phyloP scores from a whole-genome alignment of 2,888 invertebrate species.

The Metellina segmentata region DNA sequence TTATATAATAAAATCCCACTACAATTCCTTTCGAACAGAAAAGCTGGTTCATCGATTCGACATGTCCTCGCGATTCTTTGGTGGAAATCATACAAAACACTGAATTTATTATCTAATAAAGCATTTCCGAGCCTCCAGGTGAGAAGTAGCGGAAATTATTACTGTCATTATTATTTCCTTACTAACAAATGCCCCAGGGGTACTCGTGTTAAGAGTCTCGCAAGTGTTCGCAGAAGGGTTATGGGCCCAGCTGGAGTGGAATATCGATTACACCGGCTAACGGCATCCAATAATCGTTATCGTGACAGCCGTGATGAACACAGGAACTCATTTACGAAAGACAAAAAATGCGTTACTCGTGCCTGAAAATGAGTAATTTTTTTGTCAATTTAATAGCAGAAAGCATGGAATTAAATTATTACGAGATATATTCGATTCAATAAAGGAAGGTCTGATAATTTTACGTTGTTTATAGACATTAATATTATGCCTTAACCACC shows the following conservation, averaged over 20 bases:
- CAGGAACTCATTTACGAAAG: background rate
- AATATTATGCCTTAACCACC: too few species aligned
- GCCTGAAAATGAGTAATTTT: background rate
- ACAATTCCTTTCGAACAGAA: background rate
- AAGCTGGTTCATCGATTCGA: background rate
- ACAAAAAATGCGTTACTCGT: background rate
- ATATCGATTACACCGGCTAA: conserved; percentile 65
- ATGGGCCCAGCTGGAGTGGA: conserved; percentile 61
- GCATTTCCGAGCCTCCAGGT: conserved; percentile 6
- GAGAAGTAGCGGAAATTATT: conserved; percentile 37
- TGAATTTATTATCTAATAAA: conserved; percentile 41
- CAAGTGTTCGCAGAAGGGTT: conserved; percentile 49
- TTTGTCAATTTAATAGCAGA: background rate
- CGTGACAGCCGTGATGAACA: conserved; percentile 41
- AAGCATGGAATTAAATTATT: background rate
- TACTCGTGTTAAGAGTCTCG: conserved; percentile 43
- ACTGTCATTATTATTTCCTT: conserved; percentile 35
- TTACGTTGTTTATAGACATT: too few species aligned
- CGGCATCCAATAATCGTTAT: conserved; percentile 70
- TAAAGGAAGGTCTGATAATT: too few species aligned
- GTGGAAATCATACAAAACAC: background rate
- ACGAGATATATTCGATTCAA: background rate
- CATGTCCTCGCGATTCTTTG: background rate
- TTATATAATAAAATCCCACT: background rate
- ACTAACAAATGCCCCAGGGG: conserved; percentile 44